Base-by-base conservation (phyloP, 1,140 invertebrate genomes). In the Telenomus remus region DNA sequence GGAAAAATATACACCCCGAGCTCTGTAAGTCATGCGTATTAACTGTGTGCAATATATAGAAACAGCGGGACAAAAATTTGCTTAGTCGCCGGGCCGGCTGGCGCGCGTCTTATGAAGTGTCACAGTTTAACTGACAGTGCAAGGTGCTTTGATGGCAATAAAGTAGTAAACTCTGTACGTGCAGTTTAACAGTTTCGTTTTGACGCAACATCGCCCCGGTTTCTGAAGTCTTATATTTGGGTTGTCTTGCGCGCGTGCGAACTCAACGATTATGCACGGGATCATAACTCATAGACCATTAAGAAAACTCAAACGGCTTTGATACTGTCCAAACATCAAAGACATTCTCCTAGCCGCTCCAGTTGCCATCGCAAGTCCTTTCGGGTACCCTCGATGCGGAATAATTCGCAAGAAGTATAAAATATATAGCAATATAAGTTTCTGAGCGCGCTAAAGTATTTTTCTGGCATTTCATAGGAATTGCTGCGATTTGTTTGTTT, bases 221-320 rank as follows among this genome's bases (percentile, higher is more conserved):
- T 49, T 51, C 19, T 49, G 3, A 43, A 35, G 51, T 35, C 12
- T 15, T 54, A 47, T 33, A 48, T 35, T 65, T 65, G 54, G 19
- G 8, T 48, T 43, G 11, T 61, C n/a, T 14, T 54, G 53, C 53
- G 47, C 42, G 53, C 63, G 46, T 43, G 63, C 33, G 51, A 54
- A 70, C 70, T 54, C 56, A 49, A 54, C 60, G 27, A 74, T 74
- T 53, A 68, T 74, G 56, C 57, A 71, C 69, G 54, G 37, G 72
- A 56, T 70, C 81, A 84, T 86, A 85, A 86, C 81, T 86, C 84
- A 85, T 86, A 83, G 78, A 80, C 84, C 83, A 86, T 85, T 86
- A 86, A 84, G 84, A 79, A 79, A 79, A 76, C 80, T 80, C 77
- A 71, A 81, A 83, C 81, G 74, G 81, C 84, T 85, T 85, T 86